phyloP scores from a whole-genome alignment of 2,113 vertebrate species.

The Serilophus lunatus region DNA sequence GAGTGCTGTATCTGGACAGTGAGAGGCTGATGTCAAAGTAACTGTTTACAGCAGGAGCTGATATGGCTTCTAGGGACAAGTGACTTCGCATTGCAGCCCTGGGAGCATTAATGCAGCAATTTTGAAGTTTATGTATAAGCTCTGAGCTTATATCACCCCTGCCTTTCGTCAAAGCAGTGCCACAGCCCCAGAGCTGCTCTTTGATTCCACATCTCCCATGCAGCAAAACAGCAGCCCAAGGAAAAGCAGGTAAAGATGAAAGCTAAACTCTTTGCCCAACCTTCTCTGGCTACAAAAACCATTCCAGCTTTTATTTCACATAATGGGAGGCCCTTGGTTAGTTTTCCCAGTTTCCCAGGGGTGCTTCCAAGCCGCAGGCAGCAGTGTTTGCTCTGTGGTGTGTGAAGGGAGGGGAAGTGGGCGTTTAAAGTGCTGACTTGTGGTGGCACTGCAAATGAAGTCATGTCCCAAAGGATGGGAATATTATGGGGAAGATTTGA shows the following conservation, averaged over 20 bases:
- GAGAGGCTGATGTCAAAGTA: constrained; percentile 34
- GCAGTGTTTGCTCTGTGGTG: not conserved
- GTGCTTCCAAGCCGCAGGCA: not conserved
- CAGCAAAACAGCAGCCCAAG: not conserved
- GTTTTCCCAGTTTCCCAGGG: not conserved
- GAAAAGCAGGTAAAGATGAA: not conserved
- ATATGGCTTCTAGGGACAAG: constrained; percentile 32
- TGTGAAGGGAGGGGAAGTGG: not conserved
- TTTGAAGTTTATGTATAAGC: not conserved
- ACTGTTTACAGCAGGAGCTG: not conserved
- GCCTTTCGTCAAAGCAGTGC: not conserved
- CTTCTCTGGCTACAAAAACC: not conserved
- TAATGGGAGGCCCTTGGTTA: not conserved
- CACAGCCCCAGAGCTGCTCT: not conserved
- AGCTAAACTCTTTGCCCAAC: not conserved
- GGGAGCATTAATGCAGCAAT: not conserved
- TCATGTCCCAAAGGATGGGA: not conserved
- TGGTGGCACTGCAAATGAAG: not conserved
- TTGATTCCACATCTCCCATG: not conserved
- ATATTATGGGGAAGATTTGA: not conserved
- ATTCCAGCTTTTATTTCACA: not conserved
- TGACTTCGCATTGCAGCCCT: not conserved
- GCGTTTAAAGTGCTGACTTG: not conserved
- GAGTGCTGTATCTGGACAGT: not conserved
- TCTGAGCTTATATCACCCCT: not conserved